Evolutionary conservation across 2,797 vertebrate genomes (phyloP).

Genomic region (Anomalospiza imberbis): DNA sequence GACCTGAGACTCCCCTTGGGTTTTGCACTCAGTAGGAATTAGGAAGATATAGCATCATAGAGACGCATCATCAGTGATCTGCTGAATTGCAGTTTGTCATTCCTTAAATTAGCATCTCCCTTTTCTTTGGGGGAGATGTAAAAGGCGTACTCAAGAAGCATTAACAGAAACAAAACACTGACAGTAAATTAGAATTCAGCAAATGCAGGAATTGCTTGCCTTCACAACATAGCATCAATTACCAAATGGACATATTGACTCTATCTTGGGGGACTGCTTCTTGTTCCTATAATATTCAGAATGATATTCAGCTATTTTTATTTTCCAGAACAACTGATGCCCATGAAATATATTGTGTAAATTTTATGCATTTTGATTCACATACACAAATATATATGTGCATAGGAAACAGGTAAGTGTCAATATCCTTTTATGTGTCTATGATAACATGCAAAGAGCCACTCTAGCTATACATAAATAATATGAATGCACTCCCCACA

Average conservation of each 20-base stretch:
- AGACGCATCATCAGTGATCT: background rate
- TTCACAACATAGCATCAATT: background rate
- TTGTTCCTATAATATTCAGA: background rate
- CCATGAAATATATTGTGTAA: background rate
- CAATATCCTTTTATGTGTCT: background rate
- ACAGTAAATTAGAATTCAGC: background rate
- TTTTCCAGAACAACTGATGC: background rate
- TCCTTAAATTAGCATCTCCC: background rate
- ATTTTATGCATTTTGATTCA: background rate
- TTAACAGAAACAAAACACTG: background rate
- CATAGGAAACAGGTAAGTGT: background rate
- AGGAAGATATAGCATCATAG: background rate
- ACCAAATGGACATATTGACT: background rate
- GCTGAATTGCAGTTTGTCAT: background rate
- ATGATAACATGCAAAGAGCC: background rate
- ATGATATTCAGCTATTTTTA: background rate
- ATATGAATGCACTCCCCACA: background rate
- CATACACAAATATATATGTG: background rate
- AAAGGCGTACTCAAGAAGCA: background rate
- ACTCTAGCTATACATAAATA: background rate
- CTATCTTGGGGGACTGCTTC: background rate
- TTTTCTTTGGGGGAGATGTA: background rate
- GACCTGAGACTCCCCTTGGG: background rate
- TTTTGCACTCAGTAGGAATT: background rate
- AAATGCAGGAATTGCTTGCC: background rate